Evolutionary conservation across 2,888 invertebrate species (phyloP).

Genomic region (Boloria selene): DNA sequence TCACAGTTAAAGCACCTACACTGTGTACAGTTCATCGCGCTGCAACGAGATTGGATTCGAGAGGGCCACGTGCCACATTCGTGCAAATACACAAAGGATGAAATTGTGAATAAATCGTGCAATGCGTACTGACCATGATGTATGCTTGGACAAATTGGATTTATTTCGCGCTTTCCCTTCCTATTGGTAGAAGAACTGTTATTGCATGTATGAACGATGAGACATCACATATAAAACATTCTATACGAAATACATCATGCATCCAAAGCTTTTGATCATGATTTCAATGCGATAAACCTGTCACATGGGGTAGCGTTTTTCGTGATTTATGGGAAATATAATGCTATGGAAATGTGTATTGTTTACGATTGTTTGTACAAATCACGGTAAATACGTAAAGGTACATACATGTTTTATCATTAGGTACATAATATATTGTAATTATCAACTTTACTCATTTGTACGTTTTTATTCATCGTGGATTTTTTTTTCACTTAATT

Average conservation of each 20-base stretch:
- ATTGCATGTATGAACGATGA: conserved; percentile 76
- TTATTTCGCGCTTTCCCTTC: conserved; percentile 72
- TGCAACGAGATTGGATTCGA: conserved; percentile 22
- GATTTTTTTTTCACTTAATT: no score
- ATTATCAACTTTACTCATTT: no score
- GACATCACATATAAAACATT: conserved; percentile 75
- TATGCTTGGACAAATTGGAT: conserved; percentile 79
- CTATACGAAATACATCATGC: conserved; percentile 64
- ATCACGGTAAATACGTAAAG: not conserved
- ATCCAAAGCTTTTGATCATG: conserved; percentile 54
- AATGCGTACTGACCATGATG: conserved; percentile 72
- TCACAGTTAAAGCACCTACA: conserved; percentile 2
- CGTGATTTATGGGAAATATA: conserved; percentile 47
- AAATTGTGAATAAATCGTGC: conserved; percentile 68
- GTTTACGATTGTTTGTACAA: conserved; percentile 27
- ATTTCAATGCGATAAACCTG: conserved; percentile 57
- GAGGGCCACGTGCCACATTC: not conserved
- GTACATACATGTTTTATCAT: no score
- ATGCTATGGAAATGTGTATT: conserved; percentile 32
- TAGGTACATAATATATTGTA: no score
- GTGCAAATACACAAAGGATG: conserved; percentile 12
- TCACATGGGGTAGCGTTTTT: conserved; percentile 47
- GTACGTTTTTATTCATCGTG: no score
- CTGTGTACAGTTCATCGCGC: not conserved
- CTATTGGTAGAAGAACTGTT: conserved; percentile 71